A percentile compares a stretch with the other conserved stretches of the same genome.
Conservation (phyloP, 2,888 invertebrate species). For the Zhengitettix transpicula region DNA sequence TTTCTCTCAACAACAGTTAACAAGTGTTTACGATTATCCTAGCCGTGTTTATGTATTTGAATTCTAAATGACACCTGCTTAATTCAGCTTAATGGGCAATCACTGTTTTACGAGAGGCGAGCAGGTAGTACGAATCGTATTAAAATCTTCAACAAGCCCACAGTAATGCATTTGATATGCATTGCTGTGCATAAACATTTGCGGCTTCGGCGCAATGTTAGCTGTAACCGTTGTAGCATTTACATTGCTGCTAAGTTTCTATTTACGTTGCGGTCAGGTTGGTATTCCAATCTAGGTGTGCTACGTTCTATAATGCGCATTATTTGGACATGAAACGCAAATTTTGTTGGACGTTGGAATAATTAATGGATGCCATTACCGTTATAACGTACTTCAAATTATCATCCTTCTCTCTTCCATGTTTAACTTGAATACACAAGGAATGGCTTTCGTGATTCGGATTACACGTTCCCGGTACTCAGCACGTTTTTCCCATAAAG, state of each 20-base stretch:
- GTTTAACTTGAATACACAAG: background rate
- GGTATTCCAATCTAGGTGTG: background rate
- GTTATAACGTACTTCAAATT: background rate
- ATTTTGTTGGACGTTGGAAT: background rate
- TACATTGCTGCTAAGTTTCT: background rate
- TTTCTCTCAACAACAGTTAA: too few species aligned
- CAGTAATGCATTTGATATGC: background rate
- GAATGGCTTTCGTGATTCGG: background rate
- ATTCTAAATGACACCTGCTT: too few species aligned
- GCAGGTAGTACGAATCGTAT: background rate
- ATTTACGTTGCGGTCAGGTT: background rate
- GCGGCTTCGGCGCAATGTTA: background rate
- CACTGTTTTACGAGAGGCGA: background rate
- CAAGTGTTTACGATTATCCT: too few species aligned
- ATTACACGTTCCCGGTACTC: too few species aligned
- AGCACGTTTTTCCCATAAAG: too few species aligned
- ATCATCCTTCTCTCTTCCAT: background rate
- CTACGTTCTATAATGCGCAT: background rate
- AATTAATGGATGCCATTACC: background rate
- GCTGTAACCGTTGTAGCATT: background rate
- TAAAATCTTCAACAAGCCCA: background rate
- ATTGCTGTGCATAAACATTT: background rate
- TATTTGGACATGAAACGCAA: background rate
- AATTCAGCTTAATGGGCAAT: background rate
- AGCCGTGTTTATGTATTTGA: too few species aligned